phyloP scores from a whole-genome alignment of 2,888 invertebrate genomes.

The Anthrax anthrax region DNA sequence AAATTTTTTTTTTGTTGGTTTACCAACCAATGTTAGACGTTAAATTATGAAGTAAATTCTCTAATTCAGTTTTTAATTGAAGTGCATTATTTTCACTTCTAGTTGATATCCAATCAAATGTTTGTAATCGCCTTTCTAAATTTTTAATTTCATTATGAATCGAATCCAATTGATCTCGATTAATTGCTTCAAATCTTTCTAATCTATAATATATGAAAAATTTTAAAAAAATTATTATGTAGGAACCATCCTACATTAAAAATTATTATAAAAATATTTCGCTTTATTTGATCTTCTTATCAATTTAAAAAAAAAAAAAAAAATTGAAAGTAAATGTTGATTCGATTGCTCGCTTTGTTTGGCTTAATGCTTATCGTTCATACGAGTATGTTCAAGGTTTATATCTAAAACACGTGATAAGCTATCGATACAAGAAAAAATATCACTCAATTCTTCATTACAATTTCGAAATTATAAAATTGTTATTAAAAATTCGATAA shows the following conservation, averaged over 20 bases:
- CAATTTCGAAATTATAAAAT: too few relatives aligned
- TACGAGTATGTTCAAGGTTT: too few relatives aligned
- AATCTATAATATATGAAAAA: constrained; percentile 21
- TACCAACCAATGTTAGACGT: constrained; percentile 5
- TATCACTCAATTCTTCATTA: too few relatives aligned
- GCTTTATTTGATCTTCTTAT: too few relatives aligned
- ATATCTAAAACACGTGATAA: too few relatives aligned
- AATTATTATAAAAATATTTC: neutral
- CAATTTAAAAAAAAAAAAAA: too few relatives aligned
- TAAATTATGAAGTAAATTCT: constrained; percentile 13
- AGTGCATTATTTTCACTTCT: constrained; percentile 29
- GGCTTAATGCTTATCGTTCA: too few relatives aligned
- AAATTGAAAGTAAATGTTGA: neutral
- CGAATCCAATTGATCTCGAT: constrained; percentile 31
- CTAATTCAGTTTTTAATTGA: constrained; percentile 30
- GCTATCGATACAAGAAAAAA: neutral
- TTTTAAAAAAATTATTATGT: neutral
- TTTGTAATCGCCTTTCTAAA: constrained; percentile 28
- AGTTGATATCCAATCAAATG: constrained; percentile 32
- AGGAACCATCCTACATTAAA: neutral
- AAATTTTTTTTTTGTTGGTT: neutral
- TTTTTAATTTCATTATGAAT: constrained; percentile 32
- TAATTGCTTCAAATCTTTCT: constrained; percentile 31
- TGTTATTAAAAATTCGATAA: too few relatives aligned
- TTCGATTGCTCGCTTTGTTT: too few relatives aligned